Evolutionary conservation across 2,797 vertebrate species (phyloP), one percentile per base, ranked within the genome.

Genomic region (Betta splendens): DNA sequence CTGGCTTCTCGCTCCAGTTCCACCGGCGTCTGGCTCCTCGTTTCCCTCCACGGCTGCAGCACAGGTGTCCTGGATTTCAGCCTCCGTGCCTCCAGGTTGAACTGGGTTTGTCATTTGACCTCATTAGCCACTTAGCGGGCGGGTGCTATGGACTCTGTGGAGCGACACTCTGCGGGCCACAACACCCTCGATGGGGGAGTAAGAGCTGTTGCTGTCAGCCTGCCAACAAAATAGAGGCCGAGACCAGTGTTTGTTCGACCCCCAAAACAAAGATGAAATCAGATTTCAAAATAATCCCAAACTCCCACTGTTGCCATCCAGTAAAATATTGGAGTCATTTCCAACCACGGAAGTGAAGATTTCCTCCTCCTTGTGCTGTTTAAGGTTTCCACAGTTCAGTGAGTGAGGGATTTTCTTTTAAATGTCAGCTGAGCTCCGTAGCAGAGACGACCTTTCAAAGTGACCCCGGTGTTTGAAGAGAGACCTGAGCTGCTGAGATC

Each of bases 101-200:
- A 87, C 74, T 60, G 81, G 82, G 79, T 84, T 77, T 87, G 77
- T 83, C 72, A 81, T 85, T 88, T 87, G 86, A 90, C 85, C 89
- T 91, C 86, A 91, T 91, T 90, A 88, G 75, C 76, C 68, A 71
- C 81, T 69, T 80, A 73, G 80, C 50, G 15, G 69, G 62, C 46
- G 29, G 54, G 62, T 54, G 60, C 26, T 54, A 53, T 17, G 57
- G 36, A 70, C 60, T 71, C 82, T 72, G 62, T 55, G 42, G 72
- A 69, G 81, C 67, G 71, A 78, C 80, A 76, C 73, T 81, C 76
- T 65, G 59, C 65, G 55, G 83, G 84, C 51, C 45, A 20, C 47
- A 53, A 69, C 80, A 83, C 75, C 60, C 66, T 66, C 17, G 16
- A 45, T 63, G 61, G 69, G 63, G 58, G 52, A 20, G 51, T 53